These are phyloP conservation scores for Chironomus striatipennis DNA, from an alignment of 1,140 invertebrate genomes.

Conservation along the genomic window DNA sequence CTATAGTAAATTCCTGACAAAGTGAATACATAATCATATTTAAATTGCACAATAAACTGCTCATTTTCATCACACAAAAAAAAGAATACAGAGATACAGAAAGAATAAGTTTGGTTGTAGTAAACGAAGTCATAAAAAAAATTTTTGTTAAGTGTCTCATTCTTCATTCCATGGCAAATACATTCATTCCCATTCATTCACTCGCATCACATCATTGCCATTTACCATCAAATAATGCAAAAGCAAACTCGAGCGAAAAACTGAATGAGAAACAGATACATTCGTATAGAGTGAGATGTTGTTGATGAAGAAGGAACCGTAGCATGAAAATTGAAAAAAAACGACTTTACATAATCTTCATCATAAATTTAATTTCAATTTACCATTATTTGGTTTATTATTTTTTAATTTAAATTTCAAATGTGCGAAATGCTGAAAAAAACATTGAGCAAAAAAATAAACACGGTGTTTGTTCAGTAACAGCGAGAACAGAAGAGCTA, in stretches of 20 bases:
- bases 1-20: background rate
- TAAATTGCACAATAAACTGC: background rate
- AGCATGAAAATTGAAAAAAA: background rate
- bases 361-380: constrained; percentile 23
- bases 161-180: background rate
- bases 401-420: constrained; percentile 24
- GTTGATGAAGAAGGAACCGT: background rate
- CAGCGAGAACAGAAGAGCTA: background rate
- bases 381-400: constrained; percentile 23
- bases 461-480: constrained; percentile 19
- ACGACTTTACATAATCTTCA: constrained; percentile 21
- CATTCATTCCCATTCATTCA: background rate
- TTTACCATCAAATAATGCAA: background rate
- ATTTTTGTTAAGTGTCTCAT: background rate
- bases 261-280: too few species aligned
- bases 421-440: constrained; percentile 15
- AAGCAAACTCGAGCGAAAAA: background rate
- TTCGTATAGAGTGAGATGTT: too few species aligned
- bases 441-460: background rate
- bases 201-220: too few species aligned
- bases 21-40: background rate
- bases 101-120: background rate
- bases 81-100: background rate
- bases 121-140: constrained; percentile 6
- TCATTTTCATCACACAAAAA: background rate